Percentiles rank a stretch among this genome's conserved stretches.
These are phyloP conservation scores for Hybos culiciformis DNA, from an alignment of 2,888 invertebrate species.

Conservation along the genomic window DNA sequence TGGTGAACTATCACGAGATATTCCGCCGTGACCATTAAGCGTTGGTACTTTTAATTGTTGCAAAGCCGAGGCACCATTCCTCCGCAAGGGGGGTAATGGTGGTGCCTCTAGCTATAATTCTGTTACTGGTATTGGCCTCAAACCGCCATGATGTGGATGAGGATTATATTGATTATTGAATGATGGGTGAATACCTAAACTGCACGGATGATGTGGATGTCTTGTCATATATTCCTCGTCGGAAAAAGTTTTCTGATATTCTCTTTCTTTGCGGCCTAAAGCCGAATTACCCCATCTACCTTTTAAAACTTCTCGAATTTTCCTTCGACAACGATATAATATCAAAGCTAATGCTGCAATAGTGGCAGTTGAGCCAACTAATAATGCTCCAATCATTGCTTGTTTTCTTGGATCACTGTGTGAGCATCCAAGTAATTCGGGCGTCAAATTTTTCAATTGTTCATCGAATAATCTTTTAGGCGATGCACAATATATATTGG, in stretches of 20 bases:
- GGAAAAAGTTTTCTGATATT: conserved; percentile 80
- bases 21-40: conserved; percentile 28
- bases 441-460: conserved; percentile 50
- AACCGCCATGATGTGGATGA: conserved; percentile 38
- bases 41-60: conserved; percentile 32
- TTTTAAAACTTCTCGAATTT: conserved; percentile 66
- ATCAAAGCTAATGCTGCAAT: conserved; percentile 58
- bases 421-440: conserved; percentile 69
- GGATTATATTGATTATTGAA: conserved; percentile 30
- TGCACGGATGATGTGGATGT: conserved; percentile 30
- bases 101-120: conserved; percentile 86
- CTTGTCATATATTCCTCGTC: conserved; percentile 61
- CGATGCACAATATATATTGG: conserved; percentile 50
- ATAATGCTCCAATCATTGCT: conserved; percentile 61
- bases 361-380: conserved; percentile 58
- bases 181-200: conserved; percentile 26
- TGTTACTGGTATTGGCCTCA: conserved; percentile 57
- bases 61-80: conserved; percentile 29
- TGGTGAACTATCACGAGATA: conserved; percentile 19
- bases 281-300: conserved; percentile 40
- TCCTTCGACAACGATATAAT: conserved; percentile 64
- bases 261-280: conserved; percentile 59
- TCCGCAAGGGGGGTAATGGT: conserved; percentile 68
- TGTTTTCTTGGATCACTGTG: conserved; percentile 66
- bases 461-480: conserved; percentile 60